Evolutionary conservation across 2,888 invertebrate species (phyloP).

Genomic region (Podotricha telesiphe): DNA sequence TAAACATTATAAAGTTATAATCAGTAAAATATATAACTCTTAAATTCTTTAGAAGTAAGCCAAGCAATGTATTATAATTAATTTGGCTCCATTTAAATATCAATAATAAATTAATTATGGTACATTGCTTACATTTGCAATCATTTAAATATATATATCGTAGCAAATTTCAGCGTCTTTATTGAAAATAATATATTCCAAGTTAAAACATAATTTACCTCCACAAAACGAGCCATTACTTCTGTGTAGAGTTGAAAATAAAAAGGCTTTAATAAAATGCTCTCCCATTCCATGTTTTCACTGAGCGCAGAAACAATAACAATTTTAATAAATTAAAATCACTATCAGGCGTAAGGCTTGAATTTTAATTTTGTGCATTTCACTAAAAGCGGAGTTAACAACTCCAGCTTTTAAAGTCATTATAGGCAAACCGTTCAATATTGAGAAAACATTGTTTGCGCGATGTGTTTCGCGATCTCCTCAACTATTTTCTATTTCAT

Average conservation of each 20-base stretch:
- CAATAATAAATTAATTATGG: not conserved
- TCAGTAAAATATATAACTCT: not conserved
- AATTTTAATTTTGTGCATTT: constrained; percentile 48
- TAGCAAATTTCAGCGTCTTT: not conserved
- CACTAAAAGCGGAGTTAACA: constrained; percentile 49
- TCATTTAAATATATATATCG: not conserved
- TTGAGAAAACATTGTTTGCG: constrained; percentile 48
- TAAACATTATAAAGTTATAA: not conserved
- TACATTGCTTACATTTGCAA: constrained; percentile 2
- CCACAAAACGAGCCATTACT: constrained; percentile 18
- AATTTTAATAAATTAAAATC: constrained; percentile 43
- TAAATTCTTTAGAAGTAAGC: no score
- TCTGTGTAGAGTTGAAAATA: constrained; percentile 22
- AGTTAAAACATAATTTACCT: constrained; percentile 20
- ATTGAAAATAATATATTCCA: not conserved
- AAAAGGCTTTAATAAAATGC: constrained; percentile 30
- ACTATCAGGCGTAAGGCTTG: constrained; percentile 45
- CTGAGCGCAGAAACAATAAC: constrained; percentile 30
- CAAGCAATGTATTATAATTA: not conserved
- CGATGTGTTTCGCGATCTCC: constrained; percentile 25
- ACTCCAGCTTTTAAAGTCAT: constrained; percentile 48
- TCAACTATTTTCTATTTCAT: constrained; percentile 1
- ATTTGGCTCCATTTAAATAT: not conserved
- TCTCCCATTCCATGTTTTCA: constrained; percentile 32
- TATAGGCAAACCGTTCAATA: constrained; percentile 48